phyloP scores from a whole-genome alignment of 2,888 invertebrate species.

The Elysia crispata region DNA sequence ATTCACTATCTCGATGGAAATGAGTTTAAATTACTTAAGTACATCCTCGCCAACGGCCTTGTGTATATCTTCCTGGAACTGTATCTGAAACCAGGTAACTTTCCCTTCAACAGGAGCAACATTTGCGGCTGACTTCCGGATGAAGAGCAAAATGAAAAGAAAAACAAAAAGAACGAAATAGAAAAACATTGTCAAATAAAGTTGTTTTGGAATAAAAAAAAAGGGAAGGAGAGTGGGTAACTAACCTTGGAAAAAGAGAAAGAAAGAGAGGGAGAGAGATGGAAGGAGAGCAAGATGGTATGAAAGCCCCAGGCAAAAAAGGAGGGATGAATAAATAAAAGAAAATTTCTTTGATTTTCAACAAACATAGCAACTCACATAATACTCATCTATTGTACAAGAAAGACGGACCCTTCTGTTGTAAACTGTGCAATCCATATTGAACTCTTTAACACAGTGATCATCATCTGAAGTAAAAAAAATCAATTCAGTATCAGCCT shows the following conservation, averaged over 20 bases:
- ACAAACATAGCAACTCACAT: neutral
- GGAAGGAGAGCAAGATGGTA: constrained; percentile 6
- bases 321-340: neutral
- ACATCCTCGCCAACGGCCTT: neutral
- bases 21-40: neutral
- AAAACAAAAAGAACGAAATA: neutral
- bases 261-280: constrained; percentile 16
- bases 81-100: neutral
- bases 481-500: too few species aligned
- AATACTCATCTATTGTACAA: neutral
- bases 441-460: too few species aligned
- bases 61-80: constrained; percentile 6
- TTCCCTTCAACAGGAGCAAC: neutral
- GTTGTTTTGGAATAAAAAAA: too few species aligned
- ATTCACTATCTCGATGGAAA: neutral
- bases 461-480: too few species aligned
- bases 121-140: neutral
- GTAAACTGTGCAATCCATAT: constrained; percentile 1
- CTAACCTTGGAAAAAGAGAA: neutral
- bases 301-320: neutral
- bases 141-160: constrained; percentile 20
- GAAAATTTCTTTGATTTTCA: neutral
- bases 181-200: too few species aligned
- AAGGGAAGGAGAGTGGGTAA: too few species aligned
- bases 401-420: neutral